Conservation (phyloP, 2,113 vertebrate species). For the Scopus umbretta region DNA sequence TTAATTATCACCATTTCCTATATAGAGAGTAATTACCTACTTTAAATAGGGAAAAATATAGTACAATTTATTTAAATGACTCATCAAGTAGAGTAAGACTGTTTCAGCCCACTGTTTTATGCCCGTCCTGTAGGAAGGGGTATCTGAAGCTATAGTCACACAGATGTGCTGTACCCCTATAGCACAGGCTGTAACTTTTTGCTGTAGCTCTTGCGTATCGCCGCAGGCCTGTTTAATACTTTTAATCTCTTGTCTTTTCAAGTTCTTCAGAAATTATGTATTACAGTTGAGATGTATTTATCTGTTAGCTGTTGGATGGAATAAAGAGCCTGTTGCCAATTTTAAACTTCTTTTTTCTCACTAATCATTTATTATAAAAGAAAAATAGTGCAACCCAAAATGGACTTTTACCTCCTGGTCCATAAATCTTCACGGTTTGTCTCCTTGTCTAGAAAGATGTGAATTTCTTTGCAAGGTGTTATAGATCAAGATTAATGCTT, state of each 20-base stretch:
- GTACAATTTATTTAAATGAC: neutral
- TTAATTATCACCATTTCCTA: neutral
- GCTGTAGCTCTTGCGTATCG: neutral
- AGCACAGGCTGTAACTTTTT: neutral
- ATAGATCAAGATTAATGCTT: conserved; percentile 34
- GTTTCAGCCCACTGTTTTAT: neutral
- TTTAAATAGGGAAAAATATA: neutral
- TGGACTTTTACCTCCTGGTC: neutral
- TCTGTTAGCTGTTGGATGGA: neutral
- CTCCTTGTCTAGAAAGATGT: neutral
- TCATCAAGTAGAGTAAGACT: neutral
- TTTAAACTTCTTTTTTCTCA: conserved; percentile 12
- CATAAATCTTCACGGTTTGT: conserved; percentile 16
- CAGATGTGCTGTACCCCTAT: neutral
- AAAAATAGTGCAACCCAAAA: conserved; percentile 29
- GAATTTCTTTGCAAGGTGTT: neutral
- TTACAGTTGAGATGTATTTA: neutral
- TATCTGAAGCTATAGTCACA: neutral
- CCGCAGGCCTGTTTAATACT: neutral
- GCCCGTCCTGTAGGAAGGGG: neutral
- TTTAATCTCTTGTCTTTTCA: neutral
- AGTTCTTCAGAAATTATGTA: neutral
- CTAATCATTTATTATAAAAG: conserved; percentile 34
- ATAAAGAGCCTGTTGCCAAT: conserved; percentile 17
- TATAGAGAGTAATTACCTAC: neutral